Evolutionary conservation across 1,140 invertebrate genomes (phyloP).

Genomic region (Zeugodacus cucurbitae): DNA sequence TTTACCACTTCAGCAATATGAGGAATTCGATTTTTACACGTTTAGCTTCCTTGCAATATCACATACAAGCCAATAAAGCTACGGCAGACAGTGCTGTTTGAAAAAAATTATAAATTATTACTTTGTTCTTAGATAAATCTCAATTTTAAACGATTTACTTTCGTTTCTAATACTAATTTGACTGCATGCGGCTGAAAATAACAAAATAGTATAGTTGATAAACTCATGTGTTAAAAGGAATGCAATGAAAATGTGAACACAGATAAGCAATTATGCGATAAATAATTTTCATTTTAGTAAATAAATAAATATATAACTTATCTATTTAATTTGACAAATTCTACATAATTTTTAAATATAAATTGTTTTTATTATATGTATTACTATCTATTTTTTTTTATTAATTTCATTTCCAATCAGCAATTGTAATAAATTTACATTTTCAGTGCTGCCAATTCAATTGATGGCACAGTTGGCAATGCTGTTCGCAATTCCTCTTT

Average conservation of each 20-base stretch:
- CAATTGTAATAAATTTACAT: not conserved
- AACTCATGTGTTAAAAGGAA: not conserved
- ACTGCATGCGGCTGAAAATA: constrained; percentile 8
- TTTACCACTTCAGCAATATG: not conserved
- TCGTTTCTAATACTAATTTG: not conserved
- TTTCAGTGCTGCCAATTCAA: not conserved
- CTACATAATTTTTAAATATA: too few species aligned
- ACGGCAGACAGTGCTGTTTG: not conserved
- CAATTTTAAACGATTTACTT: not conserved
- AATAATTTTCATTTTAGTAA: too few species aligned
- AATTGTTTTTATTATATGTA: too few species aligned
- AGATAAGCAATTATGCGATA: not conserved
- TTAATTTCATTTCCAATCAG: not conserved
- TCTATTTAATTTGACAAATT: too few species aligned
- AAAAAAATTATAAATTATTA: not conserved
- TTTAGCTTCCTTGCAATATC: not conserved
- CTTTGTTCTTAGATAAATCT: not conserved
- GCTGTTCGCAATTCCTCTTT: not conserved
- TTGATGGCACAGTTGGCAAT: not conserved
- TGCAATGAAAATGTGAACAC: not conserved
- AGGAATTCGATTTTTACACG: not conserved
- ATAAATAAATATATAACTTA: too few species aligned
- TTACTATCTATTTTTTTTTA: too few species aligned
- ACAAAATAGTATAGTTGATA: not conserved
- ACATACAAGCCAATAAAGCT: too few species aligned